Evolutionary conservation across 2,113 vertebrate species (phyloP).

Genomic region (Rhinolophus sinicus): DNA sequence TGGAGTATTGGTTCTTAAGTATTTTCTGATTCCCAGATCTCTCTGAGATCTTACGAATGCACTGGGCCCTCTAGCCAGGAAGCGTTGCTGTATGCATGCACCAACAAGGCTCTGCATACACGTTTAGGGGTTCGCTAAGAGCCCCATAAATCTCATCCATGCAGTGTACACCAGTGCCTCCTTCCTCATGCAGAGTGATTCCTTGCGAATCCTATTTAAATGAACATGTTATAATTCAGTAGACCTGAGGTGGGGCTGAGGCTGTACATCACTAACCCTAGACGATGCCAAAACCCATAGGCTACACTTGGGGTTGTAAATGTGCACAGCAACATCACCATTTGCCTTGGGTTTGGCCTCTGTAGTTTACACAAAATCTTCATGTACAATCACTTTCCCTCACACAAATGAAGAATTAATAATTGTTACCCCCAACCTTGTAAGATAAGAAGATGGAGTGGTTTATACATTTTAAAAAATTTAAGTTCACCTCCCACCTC

Average conservation of each 20-base stretch:
- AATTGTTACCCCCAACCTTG: not conserved
- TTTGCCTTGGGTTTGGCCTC: not conserved
- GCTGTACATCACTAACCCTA: not conserved
- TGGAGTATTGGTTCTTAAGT: not conserved
- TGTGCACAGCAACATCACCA: not conserved
- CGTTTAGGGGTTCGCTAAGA: not conserved
- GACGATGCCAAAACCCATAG: not conserved
- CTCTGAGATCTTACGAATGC: not conserved
- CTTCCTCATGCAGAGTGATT: not conserved
- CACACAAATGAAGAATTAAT: not conserved
- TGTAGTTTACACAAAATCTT: not conserved
- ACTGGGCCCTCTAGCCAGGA: not conserved
- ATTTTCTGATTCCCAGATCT: not conserved
- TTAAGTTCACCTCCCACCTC: not conserved
- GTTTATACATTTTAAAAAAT: not conserved
- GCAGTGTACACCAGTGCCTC: not conserved
- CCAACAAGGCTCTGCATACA: not conserved
- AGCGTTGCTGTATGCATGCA: accelerated
- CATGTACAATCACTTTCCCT: not conserved
- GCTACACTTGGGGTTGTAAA: not conserved
- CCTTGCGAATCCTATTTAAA: not conserved
- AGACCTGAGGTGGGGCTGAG: not conserved
- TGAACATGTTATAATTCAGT: not conserved
- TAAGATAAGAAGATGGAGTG: not conserved
- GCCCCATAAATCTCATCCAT: not conserved